phyloP scores from a whole-genome alignment of 2,888 invertebrate genomes.

The Helicoverpa assulta region DNA sequence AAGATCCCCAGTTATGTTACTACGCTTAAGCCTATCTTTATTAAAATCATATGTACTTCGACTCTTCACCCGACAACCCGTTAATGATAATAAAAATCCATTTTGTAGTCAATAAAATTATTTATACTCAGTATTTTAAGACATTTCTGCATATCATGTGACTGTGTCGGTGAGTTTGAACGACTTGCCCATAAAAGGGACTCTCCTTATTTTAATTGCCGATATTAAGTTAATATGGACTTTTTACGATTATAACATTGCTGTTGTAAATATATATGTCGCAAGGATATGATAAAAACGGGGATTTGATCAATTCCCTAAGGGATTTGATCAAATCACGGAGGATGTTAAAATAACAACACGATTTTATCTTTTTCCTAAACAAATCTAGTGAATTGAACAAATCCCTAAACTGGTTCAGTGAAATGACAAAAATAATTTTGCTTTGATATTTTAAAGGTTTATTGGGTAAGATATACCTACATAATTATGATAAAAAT shows the following conservation, averaged over 20 bases:
- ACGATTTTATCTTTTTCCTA: too few relatives aligned
- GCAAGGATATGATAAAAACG: too few relatives aligned
- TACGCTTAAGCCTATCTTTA: constrained; percentile 33
- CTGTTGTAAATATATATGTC: constrained; percentile 48
- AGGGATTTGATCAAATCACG: too few relatives aligned
- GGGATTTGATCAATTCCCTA: too few relatives aligned
- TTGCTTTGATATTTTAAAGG: too few relatives aligned
- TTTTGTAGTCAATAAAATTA: constrained; percentile 52
- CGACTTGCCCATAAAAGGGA: constrained; percentile 38
- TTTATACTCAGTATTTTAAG: constrained; percentile 47
- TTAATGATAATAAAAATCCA: constrained; percentile 39
- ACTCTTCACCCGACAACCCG: constrained; percentile 14
- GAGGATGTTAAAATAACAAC: too few relatives aligned
- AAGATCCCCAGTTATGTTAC: constrained; percentile 2
- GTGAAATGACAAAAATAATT: too few relatives aligned
- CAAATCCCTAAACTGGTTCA: too few relatives aligned
- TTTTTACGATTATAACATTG: constrained; percentile 52
- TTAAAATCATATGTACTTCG: constrained; percentile 29
- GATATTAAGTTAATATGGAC: constrained; percentile 49
- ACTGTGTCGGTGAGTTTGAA: constrained; percentile 50
- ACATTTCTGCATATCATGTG: constrained; percentile 44
- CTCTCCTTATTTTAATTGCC: constrained; percentile 54
- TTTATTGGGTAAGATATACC: too few relatives aligned
- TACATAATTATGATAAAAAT: too few relatives aligned
- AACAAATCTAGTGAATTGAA: too few relatives aligned